A percentile compares a stretch with the other conserved stretches of the same genome.
Evolutionary conservation across 2,113 vertebrate species (phyloP).

Genomic region (Toxostoma redivivum): DNA sequence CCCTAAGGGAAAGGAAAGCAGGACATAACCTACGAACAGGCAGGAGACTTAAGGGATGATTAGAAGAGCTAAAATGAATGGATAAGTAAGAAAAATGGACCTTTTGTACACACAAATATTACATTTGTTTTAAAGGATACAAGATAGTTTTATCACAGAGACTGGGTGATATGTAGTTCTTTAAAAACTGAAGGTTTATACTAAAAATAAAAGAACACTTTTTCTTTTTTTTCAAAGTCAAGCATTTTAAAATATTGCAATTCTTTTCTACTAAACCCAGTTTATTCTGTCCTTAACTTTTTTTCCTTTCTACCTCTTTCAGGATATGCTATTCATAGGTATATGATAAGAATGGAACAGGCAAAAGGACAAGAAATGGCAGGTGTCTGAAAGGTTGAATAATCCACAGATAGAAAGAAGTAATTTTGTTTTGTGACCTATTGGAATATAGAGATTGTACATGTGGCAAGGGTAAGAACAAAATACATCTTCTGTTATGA

Average conservation of each 20-base stretch:
- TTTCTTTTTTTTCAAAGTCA: not conserved
- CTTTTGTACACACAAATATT: not conserved
- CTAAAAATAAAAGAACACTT: not conserved
- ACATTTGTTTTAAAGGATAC: not conserved
- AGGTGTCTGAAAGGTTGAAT: not conserved
- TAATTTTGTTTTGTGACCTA: constrained; percentile 1
- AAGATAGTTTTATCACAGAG: not conserved
- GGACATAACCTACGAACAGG: not conserved
- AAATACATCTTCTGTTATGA: not conserved
- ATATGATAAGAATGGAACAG: not conserved
- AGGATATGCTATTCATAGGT: not conserved
- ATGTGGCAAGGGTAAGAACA: not conserved
- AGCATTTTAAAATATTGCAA: not conserved
- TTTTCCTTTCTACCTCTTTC: not conserved
- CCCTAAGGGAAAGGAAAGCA: not conserved
- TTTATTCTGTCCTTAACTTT: not conserved
- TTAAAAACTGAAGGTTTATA: not conserved
- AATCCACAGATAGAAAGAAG: constrained; percentile 30
- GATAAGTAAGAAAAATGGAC: not conserved
- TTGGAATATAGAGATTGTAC: not conserved
- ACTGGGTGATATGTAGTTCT: not conserved
- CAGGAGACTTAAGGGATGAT: not conserved
- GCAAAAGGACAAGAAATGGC: not conserved
- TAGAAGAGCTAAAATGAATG: not conserved
- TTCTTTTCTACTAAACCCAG: not conserved